These are phyloP conservation scores for Nomada flava DNA, from an alignment of 2,888 invertebrate genomes.

Conservation along the genomic window DNA sequence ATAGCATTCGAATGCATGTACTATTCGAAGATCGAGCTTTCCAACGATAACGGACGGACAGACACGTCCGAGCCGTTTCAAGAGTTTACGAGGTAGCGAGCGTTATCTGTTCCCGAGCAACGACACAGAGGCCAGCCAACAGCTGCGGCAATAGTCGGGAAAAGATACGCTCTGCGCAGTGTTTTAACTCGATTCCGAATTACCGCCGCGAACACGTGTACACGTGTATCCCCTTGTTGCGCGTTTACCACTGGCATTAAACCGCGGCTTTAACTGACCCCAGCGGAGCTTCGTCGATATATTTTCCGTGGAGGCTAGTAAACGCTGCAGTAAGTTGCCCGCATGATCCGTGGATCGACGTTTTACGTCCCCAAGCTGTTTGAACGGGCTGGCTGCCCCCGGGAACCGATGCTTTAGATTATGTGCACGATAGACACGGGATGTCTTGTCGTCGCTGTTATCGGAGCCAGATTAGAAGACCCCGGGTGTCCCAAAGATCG, in stretches of 20 bases:
- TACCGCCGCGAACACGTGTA: constrained; percentile 49
- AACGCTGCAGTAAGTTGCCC: constrained; percentile 36
- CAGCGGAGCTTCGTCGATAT: constrained; percentile 46
- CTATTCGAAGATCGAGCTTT: constrained; percentile 9
- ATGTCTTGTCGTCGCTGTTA: background rate
- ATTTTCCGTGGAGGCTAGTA: constrained; percentile 43
- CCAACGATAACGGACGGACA: too few relatives aligned
- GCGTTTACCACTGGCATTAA: constrained; percentile 56
- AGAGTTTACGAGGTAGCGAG: constrained; percentile 1
- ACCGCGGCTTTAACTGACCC: constrained; percentile 60
- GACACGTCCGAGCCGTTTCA: constrained; percentile 1
- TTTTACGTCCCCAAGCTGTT: background rate
- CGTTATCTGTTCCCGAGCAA: constrained; percentile 6
- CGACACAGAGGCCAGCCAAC: background rate
- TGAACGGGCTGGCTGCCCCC: background rate
- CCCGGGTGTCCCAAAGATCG: background rate
- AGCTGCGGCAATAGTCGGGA: constrained; percentile 5
- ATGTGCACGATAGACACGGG: background rate
- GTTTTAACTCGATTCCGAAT: constrained; percentile 44
- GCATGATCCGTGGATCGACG: constrained; percentile 18
- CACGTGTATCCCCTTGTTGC: constrained; percentile 59
- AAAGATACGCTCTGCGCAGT: constrained; percentile 11
- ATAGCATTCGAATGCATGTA: background rate
- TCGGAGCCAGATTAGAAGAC: constrained; percentile 3
- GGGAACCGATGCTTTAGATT: background rate